phyloP scores from a whole-genome alignment of 2,797 vertebrate species.

The Crax fasciolata region DNA sequence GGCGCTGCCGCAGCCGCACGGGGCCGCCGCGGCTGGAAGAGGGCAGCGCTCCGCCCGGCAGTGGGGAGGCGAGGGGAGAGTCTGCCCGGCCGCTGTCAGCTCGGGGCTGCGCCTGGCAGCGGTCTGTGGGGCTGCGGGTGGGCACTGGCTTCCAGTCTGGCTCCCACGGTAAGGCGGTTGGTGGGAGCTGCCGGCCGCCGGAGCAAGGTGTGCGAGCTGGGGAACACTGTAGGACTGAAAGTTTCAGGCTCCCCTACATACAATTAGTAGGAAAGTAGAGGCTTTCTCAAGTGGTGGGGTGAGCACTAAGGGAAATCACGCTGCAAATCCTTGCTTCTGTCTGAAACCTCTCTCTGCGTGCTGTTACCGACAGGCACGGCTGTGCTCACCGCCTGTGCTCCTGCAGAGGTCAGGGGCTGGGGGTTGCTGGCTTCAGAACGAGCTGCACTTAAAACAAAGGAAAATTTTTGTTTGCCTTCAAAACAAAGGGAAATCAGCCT shows the following conservation, averaged over 20 bases:
- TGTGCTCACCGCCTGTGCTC: accelerated
- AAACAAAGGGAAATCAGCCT: not conserved
- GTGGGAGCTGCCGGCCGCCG: accelerated
- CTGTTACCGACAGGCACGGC: accelerated
- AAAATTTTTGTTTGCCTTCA: too few relatives aligned
- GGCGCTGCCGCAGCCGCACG: too few relatives aligned
- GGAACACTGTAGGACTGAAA: not conserved
- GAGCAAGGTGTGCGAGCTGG: too few relatives aligned
- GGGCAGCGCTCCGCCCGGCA: too few relatives aligned
- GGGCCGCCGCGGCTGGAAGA: too few relatives aligned
- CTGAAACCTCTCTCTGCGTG: not conserved
- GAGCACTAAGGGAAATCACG: not conserved
- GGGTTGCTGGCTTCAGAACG: not conserved
- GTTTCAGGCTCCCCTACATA: not conserved
- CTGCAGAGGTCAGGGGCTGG: accelerated
- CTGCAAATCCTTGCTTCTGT: not conserved
- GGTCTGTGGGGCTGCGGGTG: not conserved
- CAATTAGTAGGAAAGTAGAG: not conserved
- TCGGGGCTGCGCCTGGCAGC: not conserved
- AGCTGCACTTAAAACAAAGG: not conserved
- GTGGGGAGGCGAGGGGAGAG: too few relatives aligned
- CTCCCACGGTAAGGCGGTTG: accelerated
- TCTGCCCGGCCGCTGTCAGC: not conserved
- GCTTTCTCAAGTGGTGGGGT: accelerated
- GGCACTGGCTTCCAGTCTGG: not conserved